Base-by-base conservation (phyloP, 2,888 invertebrate species). In the Polydrusus cervinus region DNA sequence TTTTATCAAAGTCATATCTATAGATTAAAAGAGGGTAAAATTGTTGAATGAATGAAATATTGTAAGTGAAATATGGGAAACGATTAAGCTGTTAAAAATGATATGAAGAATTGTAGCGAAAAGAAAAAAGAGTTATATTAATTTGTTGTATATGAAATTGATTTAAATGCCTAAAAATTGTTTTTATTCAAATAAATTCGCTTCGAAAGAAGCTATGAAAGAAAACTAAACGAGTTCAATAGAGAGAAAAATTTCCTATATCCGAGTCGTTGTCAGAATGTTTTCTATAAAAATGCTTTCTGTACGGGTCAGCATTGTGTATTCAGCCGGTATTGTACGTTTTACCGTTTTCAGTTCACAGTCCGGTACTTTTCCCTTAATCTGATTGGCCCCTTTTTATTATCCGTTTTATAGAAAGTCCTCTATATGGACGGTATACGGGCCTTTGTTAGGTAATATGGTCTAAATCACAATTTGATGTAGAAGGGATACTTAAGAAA, bases 331-430 rank as follows among this genome's bases (percentile, higher is more conserved):
- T 76, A 76, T 76, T 76, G 72, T 76, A 68, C 68, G 75, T 72
- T 76, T 68, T 76, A 73, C 72, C 86, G 83, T 83, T 85, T 85
- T 82, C 83, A 84, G 82, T 83, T 84, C 84, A 82, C 84, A 85
- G 83, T 83, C 83, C 84, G 69, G 65, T 73, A 76, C 71, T 73
- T 76, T 82, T 82, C 83, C 85, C 85, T 85, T 86, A 86, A 86
- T 86, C 86, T 83, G 84, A 84, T 84, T 85, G 81, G 83, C 83
- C 84, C 83, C 84, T 83, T 84, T 86, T 85, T 86, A 86, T 85
- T 85, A 85, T 80, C 83, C 85, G 82, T 83, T 72, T 69, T 84
- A 85, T 85, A 86, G 76, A 85, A 84, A 83, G 84, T 83, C 84
- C 74, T 74, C 84, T 85, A 84, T 84, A 84, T 82, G 83, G 47